A percentile compares a stretch with the other conserved stretches of the same genome.
phyloP scores from a whole-genome alignment of 1,140 invertebrate genomes.

The Sycophila sp. region DNA sequence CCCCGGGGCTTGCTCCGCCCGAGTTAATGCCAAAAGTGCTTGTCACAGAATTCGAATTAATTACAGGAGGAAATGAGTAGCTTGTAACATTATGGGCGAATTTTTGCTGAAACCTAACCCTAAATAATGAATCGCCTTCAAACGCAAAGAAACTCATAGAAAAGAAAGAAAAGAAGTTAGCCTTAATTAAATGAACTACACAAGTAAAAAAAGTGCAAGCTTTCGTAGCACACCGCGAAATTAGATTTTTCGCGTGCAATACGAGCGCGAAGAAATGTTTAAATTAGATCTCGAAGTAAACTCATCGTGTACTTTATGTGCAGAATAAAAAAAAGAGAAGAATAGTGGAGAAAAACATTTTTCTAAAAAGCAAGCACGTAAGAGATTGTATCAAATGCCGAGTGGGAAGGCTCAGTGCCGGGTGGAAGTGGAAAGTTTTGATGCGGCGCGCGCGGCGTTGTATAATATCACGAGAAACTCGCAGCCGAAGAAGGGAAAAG shows the following conservation, averaged over 20 bases:
- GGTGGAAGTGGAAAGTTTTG: slow-evolving; percentile 25
- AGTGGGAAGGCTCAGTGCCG: no score
- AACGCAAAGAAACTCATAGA: no score
- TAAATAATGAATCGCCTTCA: no score
- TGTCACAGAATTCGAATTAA: slow-evolving; percentile 56
- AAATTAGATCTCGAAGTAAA: no score
- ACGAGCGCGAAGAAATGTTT: background rate
- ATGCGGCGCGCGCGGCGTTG: slow-evolving; percentile 1
- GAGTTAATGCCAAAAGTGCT: slow-evolving; percentile 48
- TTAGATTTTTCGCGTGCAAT: background rate
- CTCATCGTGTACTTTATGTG: no score
- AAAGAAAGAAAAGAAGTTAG: no score
- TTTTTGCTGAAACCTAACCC: no score
- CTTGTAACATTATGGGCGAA: no score
- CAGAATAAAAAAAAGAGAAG: slow-evolving; percentile 24
- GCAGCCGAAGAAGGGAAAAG: slow-evolving; percentile 22
- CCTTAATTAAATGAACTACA: background rate
- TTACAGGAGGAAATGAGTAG: slow-evolving; percentile 48
- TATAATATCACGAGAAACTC: slow-evolving; percentile 24
- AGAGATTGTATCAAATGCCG: no score
- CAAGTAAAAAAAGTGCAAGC: background rate
- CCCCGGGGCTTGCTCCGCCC: slow-evolving; percentile 3
- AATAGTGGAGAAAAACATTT: slow-evolving; percentile 33
- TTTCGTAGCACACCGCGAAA: background rate
- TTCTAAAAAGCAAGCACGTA: no score